Evolutionary conservation across 2,888 invertebrate genomes (phyloP).

Genomic region (Drymonia ruficornis): DNA sequence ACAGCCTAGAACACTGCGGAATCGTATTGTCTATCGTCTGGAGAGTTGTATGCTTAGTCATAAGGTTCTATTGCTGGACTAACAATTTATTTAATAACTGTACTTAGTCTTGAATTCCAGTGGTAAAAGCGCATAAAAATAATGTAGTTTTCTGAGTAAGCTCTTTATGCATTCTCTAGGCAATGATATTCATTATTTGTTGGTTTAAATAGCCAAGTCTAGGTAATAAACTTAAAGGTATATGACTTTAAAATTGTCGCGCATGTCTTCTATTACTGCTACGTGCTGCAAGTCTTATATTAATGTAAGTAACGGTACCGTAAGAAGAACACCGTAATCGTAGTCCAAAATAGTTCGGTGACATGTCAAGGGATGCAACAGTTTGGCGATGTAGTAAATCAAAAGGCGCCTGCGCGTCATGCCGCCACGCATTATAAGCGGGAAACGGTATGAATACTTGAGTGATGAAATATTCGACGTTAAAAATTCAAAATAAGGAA

Average conservation of each 20-base stretch:
- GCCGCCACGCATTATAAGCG: conserved; percentile 15
- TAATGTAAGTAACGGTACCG: conserved; percentile 32
- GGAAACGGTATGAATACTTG: conserved; percentile 5
- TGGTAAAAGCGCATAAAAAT: conserved; percentile 27
- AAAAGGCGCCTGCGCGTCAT: conserved; percentile 57
- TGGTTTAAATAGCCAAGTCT: conserved; percentile 22
- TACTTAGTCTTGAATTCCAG: conserved; percentile 13
- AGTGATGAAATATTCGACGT: background rate
- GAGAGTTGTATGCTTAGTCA: conserved; percentile 17
- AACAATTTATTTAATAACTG: conserved; percentile 28
- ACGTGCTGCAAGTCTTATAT: conserved; percentile 28
- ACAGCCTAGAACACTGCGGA: conserved; percentile 26
- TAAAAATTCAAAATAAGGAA: background rate
- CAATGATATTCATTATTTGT: conserved; percentile 31
- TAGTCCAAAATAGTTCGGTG: conserved; percentile 29
- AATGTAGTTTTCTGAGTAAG: conserved; percentile 28
- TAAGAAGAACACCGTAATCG: conserved; percentile 35
- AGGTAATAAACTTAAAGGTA: conserved; percentile 24
- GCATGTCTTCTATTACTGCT: conserved; percentile 14
- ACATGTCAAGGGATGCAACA: conserved; percentile 51
- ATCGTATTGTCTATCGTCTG: conserved; percentile 19
- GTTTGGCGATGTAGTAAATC: conserved; percentile 72
- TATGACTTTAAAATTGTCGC: conserved; percentile 18
- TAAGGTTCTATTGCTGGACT: conserved; percentile 16
- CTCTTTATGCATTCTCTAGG: conserved; percentile 31